phyloP scores from a whole-genome alignment of 2,888 invertebrate genomes.

The Prosapia bicincta region DNA sequence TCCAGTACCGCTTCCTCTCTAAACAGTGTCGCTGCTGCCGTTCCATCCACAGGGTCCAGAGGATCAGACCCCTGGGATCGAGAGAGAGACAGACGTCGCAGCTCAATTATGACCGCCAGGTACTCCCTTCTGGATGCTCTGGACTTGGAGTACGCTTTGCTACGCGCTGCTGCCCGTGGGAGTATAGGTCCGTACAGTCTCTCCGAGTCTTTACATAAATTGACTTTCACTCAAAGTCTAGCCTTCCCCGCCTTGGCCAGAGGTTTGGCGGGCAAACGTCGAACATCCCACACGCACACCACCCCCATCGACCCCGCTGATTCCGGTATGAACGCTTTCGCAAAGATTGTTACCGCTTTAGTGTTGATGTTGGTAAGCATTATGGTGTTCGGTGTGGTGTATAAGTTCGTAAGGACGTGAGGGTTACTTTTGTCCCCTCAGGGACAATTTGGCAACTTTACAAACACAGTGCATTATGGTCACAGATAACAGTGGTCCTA shows the following conservation, averaged over 20 bases:
- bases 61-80: conserved; percentile 45
- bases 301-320: conserved; percentile 57
- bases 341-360: conserved; percentile 66
- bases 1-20: conserved; percentile 58
- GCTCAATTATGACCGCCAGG: conserved; percentile 57
- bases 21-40: conserved; percentile 50
- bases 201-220: conserved; percentile 66
- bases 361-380: conserved; percentile 66
- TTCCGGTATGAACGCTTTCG: conserved; percentile 65
- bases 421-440: conserved; percentile 64
- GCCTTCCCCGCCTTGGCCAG: conserved; percentile 69
- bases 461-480: neutral
- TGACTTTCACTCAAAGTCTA: conserved; percentile 69
- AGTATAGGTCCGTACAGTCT: conserved; percentile 65
- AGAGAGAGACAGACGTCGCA: conserved; percentile 52
- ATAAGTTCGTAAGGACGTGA: conserved; percentile 73
- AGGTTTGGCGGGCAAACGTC: conserved; percentile 60
- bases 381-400: conserved; percentile 68
- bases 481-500: neutral
- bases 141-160: conserved; percentile 65
- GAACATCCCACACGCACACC: conserved; percentile 26
- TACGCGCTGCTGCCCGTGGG: conserved; percentile 65
- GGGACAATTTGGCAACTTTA: neutral
- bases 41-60: conserved; percentile 43
- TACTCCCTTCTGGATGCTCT: conserved; percentile 68